These are phyloP conservation scores for Sipha flava DNA, from an alignment of 1,140 invertebrate genomes.

Conservation along the genomic window DNA sequence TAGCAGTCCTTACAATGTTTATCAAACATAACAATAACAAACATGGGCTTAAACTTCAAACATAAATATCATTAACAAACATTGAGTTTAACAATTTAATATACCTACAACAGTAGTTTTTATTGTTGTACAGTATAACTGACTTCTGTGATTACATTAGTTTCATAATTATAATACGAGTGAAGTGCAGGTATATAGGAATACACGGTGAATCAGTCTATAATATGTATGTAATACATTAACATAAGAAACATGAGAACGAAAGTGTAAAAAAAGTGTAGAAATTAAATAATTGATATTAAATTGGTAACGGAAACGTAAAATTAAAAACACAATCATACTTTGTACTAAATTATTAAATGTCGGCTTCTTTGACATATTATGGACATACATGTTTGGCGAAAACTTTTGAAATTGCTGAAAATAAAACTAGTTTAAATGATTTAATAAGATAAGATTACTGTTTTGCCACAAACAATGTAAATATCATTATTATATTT, in stretches of 20 bases:
- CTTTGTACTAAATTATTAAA: not conserved
- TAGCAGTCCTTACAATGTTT: not conserved
- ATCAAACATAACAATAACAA: not conserved
- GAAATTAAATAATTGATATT: too few relatives aligned
- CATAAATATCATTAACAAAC: not conserved
- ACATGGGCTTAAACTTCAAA: not conserved
- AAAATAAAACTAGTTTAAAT: constrained; percentile 6
- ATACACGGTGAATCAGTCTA: constrained; percentile 3
- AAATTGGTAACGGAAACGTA: not conserved
- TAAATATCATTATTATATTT: not conserved
- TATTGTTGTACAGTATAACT: not conserved
- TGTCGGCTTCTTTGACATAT: not conserved
- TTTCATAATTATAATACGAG: not conserved
- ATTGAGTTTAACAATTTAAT: not conserved
- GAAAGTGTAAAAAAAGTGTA: not conserved
- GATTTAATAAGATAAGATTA: not conserved
- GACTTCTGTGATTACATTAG: not conserved
- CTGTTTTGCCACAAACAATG: not conserved
- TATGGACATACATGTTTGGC: not conserved
- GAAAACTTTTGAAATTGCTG: not conserved
- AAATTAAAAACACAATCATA: not conserved
- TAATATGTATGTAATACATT: not conserved
- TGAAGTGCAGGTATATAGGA: not conserved
- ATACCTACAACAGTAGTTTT: not conserved
- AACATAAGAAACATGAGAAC: not conserved